Evolutionary conservation across 2,888 invertebrate species (phyloP).

Genomic region (Drosophila ezoana): DNA sequence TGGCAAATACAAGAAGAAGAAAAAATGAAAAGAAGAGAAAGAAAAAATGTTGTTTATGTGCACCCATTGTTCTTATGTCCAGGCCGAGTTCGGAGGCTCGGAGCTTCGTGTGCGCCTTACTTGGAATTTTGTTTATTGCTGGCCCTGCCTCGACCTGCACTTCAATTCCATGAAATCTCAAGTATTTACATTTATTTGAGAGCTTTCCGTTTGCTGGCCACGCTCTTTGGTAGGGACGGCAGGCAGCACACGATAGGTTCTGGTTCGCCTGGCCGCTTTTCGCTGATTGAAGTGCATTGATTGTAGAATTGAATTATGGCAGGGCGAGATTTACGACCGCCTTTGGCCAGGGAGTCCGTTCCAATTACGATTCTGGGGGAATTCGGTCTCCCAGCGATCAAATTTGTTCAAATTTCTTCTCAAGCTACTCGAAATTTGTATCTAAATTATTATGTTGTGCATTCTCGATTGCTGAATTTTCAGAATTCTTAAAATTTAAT

Average conservation of each 20-base stretch:
- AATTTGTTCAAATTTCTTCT: background rate
- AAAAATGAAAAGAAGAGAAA: slow-evolving; percentile 10
- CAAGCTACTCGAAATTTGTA: background rate
- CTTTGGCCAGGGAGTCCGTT: background rate
- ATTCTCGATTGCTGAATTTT: no score
- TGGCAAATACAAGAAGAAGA: slow-evolving; percentile 15
- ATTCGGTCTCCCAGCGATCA: background rate
- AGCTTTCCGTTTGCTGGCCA: slow-evolving; percentile 19
- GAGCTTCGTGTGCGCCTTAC: slow-evolving; percentile 49
- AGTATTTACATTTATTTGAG: slow-evolving; percentile 72
- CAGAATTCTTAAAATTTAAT: no score
- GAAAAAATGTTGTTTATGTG: slow-evolving; percentile 39
- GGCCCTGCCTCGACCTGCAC: slow-evolving; percentile 41
- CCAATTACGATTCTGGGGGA: background rate
- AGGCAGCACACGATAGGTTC: no score
- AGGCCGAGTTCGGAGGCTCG: slow-evolving; percentile 14
- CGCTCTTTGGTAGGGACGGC: no score
- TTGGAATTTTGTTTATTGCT: slow-evolving; percentile 58
- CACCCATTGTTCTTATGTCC: slow-evolving; percentile 61
- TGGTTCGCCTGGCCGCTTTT: slow-evolving; percentile 3
- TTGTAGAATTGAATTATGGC: slow-evolving; percentile 55
- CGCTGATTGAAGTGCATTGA: slow-evolving; percentile 60
- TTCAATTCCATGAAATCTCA: slow-evolving; percentile 70
- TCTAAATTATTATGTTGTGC: background rate
- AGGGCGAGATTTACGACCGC: slow-evolving; percentile 2